Conservation (phyloP, 2,888 invertebrate species). For the Lasiommata megera region DNA sequence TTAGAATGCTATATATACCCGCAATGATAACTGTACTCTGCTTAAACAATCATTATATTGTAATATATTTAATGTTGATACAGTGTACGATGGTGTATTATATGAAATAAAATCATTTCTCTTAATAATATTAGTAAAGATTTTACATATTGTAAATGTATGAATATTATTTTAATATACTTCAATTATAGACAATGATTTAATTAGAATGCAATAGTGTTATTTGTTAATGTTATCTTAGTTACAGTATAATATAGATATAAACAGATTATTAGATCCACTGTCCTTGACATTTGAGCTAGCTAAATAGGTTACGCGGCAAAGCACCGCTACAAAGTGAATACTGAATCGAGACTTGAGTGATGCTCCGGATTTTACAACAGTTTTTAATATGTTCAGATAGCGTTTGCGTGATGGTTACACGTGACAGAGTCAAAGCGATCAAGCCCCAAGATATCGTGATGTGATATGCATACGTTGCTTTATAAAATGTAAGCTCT, state of each 20-base stretch:
- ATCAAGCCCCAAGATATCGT: not conserved
- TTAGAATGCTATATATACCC: too few relatives aligned
- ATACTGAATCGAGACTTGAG: constrained; percentile 3
- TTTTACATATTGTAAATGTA: too few relatives aligned
- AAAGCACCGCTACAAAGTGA: constrained; percentile 17
- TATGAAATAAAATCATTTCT: too few relatives aligned
- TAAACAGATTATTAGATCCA: not conserved
- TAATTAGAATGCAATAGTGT: too few relatives aligned
- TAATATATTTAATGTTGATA: too few relatives aligned
- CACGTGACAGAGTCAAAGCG: constrained; percentile 18
- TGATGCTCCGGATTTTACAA: constrained; percentile 7
- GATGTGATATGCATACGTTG: not conserved
- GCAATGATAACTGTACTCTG: too few relatives aligned
- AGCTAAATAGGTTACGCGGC: constrained; percentile 7
- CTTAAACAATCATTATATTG: too few relatives aligned
- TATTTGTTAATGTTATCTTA: too few relatives aligned
- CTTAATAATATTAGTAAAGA: too few relatives aligned
- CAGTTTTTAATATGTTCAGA: constrained; percentile 18
- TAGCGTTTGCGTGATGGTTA: constrained; percentile 17
- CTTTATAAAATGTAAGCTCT: not conserved
- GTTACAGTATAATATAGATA: not conserved
- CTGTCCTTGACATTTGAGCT: constrained; percentile 15
- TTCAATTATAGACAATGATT: too few relatives aligned
- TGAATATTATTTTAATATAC: too few relatives aligned
- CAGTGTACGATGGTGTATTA: too few relatives aligned